phyloP scores from a whole-genome alignment of 2,113 vertebrate species.

The Desmodus rotundus region DNA sequence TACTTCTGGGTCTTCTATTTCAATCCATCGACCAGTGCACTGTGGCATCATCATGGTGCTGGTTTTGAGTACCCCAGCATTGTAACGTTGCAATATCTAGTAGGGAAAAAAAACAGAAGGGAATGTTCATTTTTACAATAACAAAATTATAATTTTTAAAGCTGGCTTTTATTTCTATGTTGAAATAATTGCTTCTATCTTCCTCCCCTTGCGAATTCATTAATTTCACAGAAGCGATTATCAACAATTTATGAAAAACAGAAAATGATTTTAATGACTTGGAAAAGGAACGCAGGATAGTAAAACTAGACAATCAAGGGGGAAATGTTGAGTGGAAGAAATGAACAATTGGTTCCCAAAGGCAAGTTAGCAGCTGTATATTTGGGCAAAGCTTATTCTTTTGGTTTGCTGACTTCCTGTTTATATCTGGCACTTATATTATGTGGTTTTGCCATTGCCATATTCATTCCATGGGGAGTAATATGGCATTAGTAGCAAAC shows the following conservation, averaged over 20 bases:
- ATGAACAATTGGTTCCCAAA: neutral
- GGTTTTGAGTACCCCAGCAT: neutral
- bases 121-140: neutral
- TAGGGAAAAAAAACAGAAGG: neutral
- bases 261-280: neutral
- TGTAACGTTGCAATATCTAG: neutral
- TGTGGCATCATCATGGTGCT: neutral
- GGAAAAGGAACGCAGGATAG: neutral
- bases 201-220: neutral
- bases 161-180: neutral
- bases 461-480: neutral
- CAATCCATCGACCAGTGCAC: neutral
- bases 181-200: neutral
- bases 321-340: neutral
- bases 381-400: neutral
- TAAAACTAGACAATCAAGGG: neutral
- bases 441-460: neutral
- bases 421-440: neutral
- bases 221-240: neutral
- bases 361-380: neutral
- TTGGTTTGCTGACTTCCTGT: neutral
- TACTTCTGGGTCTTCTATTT: neutral
- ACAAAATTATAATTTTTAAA: neutral
- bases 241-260: neutral
- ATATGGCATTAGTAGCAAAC: neutral